These are phyloP conservation scores for Turnix velox DNA, from an alignment of 2,113 vertebrate genomes.

Conservation along the genomic window DNA sequence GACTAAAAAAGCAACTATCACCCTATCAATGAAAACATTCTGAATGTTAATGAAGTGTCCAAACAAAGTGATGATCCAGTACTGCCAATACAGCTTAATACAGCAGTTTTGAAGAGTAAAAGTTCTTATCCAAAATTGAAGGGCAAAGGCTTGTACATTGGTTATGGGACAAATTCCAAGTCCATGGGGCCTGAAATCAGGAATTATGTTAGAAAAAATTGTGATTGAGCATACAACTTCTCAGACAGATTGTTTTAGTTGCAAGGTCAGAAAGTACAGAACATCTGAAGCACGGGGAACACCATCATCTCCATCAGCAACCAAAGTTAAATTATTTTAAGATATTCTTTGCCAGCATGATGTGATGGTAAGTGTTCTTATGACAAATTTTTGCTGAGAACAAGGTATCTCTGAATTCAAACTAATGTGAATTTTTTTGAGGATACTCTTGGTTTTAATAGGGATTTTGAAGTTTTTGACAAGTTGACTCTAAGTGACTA, in stretches of 20 bases:
- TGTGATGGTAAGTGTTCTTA: background rate
- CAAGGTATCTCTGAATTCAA: background rate
- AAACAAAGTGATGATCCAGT: background rate
- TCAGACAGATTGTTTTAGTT: background rate
- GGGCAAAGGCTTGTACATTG: background rate
- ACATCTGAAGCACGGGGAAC: background rate
- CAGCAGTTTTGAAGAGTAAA: background rate
- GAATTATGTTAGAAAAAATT: background rate
- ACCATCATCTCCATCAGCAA: background rate
- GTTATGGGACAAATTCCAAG: constrained; percentile 1
- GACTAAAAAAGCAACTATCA: background rate
- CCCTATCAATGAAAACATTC: background rate
- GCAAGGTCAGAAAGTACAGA: constrained; percentile 16
- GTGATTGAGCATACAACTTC: background rate
- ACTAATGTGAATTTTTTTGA: background rate
- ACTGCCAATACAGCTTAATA: background rate
- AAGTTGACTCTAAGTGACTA: background rate
- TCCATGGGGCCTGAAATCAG: background rate
- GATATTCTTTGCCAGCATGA: background rate
- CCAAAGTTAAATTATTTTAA: background rate
- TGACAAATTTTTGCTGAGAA: background rate
- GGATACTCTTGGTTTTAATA: background rate
- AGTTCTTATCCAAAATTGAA: background rate
- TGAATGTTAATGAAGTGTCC: background rate
- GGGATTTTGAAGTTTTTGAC: background rate